A percentile compares a stretch with the other conserved stretches of the same genome.
Evolutionary conservation across 2,888 invertebrate species (phyloP).

Genomic region (Hedychridium roseum): DNA sequence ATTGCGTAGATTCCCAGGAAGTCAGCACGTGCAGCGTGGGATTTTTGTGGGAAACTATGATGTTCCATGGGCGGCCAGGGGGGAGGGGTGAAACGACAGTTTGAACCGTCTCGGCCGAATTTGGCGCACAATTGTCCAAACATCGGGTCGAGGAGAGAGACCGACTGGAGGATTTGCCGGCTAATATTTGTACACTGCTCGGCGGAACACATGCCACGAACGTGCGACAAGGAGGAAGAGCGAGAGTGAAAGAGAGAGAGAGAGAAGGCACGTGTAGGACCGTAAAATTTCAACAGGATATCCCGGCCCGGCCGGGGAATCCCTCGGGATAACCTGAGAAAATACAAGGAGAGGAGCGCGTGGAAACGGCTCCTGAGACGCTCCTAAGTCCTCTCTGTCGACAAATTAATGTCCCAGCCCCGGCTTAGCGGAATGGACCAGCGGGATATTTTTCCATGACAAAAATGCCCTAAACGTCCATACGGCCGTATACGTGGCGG

Average conservation of each 20-base stretch:
- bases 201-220: conserved; percentile 6
- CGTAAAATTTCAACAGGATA: conserved; percentile 42
- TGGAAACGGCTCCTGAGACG: conserved; percentile 20
- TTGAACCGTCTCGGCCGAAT: neutral
- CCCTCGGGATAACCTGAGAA: conserved; percentile 43
- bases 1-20: too few relatives aligned
- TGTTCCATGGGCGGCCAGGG: neutral
- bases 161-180: conserved; percentile 21
- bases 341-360: conserved; percentile 42
- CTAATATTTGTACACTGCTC: conserved; percentile 34
- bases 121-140: conserved; percentile 13
- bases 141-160: conserved; percentile 7
- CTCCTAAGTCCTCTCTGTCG: conserved; percentile 39
- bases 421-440: conserved; percentile 44
- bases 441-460: conserved; percentile 37
- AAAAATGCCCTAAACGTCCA: too few relatives aligned
- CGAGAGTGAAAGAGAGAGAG: too few relatives aligned
- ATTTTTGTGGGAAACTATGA: too few relatives aligned
- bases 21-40: conserved; percentile 1
- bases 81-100: neutral
- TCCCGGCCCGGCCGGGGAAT: conserved; percentile 21
- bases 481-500: too few relatives aligned
- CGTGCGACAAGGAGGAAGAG: conserved; percentile 2
- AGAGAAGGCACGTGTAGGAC: conserved; percentile 4
- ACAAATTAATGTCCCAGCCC: conserved; percentile 49